Evolutionary conservation across 2,888 invertebrate species (phyloP), one percentile per base, ranked within the genome.

Genomic region (Conus canariensis): DNA sequence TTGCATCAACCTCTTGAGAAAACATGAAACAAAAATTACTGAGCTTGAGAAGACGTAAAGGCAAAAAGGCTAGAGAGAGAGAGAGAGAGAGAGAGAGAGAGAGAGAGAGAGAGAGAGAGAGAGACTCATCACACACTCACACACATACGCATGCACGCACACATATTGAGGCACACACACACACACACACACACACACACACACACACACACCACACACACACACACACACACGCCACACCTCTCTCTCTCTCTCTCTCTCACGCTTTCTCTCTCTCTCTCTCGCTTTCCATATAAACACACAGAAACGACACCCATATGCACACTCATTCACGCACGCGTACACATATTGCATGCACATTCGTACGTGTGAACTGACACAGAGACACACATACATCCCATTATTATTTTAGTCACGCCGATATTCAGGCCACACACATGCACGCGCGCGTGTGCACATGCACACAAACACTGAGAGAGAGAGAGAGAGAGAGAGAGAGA

Each of bases 11-110:
- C 64, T 64, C 45, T 45, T 45, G 45, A 45, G 45, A 45, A 74
- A 9, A 22, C 22, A 74, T 74, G 45, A 45, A 45, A 45, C 2
- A 45, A 45, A 45, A 45, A 45, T 4, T 45, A 45, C 45, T 45
- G 45, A 45, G 45, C 45, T 45, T 45, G 45, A 45, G 45, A 45
- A 45, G 45, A 45, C 45, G 45, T 45, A 45, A 74, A 22, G 22
- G 22, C 22, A 14, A n/a, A 74, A 8, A 74, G 74, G 22, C 22
- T 19, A n/a, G 74, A 77, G 25, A 77, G 74, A 77, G 74, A 77
- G 25, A 77, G 74, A 77, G 74, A 77, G 74, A 77, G 74, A 77
- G 74, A n/a, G 74, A 74, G 74, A 74, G 74, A 74, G 45, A 45
- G 45, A 4, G 45, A 45, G 45, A 4, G 45, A 45, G 45, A 4